These are phyloP conservation scores for Acanthosepion lycidas DNA, from an alignment of 2,888 invertebrate genomes.

Conservation along the genomic window DNA sequence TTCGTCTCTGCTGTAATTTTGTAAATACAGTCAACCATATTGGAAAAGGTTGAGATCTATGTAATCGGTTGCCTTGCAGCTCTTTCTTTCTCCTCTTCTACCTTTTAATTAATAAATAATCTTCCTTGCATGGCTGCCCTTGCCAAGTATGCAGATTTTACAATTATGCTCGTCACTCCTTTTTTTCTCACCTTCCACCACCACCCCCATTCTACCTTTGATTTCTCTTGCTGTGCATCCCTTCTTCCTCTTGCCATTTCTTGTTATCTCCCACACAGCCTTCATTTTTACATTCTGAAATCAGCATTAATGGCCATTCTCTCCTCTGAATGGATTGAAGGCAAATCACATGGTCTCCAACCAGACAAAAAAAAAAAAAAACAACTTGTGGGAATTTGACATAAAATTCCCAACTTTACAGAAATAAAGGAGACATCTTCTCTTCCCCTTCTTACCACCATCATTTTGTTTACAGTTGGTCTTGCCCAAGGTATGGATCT, in stretches of 20 bases:
- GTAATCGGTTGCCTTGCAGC: neutral
- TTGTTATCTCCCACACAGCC: neutral
- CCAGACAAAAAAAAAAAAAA: neutral
- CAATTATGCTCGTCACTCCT: neutral
- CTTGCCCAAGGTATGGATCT: too few relatives aligned
- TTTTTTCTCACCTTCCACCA: neutral
- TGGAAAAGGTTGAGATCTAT: neutral
- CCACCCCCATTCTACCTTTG: neutral
- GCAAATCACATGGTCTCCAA: neutral
- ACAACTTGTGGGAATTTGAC: too few relatives aligned
- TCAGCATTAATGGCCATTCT: neutral
- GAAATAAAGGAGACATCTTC: too few relatives aligned
- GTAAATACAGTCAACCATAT: neutral
- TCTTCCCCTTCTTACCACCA: too few relatives aligned
- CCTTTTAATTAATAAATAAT: neutral
- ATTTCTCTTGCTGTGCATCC: neutral
- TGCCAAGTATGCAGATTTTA: neutral
- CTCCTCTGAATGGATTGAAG: neutral
- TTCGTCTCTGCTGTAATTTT: neutral
- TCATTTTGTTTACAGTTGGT: too few relatives aligned
- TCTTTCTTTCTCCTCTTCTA: neutral
- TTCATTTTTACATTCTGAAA: neutral
- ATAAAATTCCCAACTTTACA: too few relatives aligned
- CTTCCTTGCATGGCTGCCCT: neutral
- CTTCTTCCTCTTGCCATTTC: neutral